Evolutionary conservation across 2,113 vertebrate genomes (phyloP).

Genomic region (Lota lota): DNA sequence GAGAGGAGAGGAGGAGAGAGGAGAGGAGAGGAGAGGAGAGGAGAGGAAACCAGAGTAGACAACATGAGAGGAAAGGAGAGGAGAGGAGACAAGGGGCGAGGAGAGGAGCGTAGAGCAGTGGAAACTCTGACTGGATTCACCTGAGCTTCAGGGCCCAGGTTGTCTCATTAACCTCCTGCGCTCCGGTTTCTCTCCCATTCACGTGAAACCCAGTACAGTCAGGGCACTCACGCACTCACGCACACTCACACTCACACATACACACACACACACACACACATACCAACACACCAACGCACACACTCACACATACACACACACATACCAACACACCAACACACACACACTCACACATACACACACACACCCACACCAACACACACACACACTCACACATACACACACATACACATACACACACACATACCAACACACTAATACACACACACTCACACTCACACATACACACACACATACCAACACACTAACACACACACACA

Average conservation of each 20-base stretch:
- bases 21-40: background rate
- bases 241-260: background rate
- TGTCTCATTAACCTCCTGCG: constrained; percentile 45
- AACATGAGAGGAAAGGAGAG: too few species aligned
- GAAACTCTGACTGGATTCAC: constrained; percentile 63
- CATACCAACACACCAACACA: background rate
- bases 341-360: background rate
- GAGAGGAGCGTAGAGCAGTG: constrained; percentile 46
- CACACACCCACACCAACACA: constrained; percentile 30
- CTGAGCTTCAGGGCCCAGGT: constrained; percentile 47
- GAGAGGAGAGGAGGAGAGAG: background rate
- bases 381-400: too few species aligned
- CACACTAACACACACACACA: too few species aligned
- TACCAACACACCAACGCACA: constrained; percentile 18
- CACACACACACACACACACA: background rate
- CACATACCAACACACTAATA: too few species aligned
- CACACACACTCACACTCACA: too few species aligned
- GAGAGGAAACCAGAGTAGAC: too few species aligned
- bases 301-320: background rate
- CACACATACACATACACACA: too few species aligned
- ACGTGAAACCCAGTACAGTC: constrained; percentile 55
- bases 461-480: too few species aligned
- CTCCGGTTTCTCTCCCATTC: constrained; percentile 58
- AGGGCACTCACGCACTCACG: constrained; percentile 24
- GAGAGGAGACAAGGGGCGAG: background rate